These are phyloP conservation scores for Trachythela sp. DNA, from an alignment of 64 coral and sea anemone genomes.

Conservation along the genomic window DNA sequence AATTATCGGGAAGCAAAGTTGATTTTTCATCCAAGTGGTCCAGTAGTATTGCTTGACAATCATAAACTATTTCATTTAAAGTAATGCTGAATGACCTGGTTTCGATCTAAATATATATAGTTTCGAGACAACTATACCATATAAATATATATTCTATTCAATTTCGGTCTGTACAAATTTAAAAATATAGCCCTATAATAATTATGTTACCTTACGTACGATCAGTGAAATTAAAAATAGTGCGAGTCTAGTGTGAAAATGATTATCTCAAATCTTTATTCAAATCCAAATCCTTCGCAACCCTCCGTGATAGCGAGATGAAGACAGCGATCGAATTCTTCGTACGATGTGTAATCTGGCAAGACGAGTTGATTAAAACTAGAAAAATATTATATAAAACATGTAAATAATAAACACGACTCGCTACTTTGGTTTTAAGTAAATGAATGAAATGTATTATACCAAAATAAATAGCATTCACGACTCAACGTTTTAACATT, in stretches of 20 bases:
- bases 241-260: no score
- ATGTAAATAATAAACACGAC: neutral
- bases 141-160: neutral
- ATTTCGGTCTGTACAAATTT: no score
- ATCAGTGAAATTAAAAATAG: no score
- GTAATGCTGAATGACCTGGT: neutral
- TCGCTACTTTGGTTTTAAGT: no score
- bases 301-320: conserved; percentile 85
- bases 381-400: neutral
- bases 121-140: neutral
- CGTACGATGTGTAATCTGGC: conserved; percentile 75
- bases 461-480: no score
- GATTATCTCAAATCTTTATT: conserved; percentile 24
- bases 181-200: neutral
- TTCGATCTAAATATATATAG: no score
- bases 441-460: no score
- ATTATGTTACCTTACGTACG: neutral
- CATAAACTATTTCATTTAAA: neutral
- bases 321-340: conserved; percentile 77
- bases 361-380: conserved; percentile 95
- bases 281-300: conserved; percentile 87
- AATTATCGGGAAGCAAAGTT: neutral
- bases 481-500: no score
- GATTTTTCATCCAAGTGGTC: neutral
- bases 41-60: neutral